Percentiles rank a stretch among this genome's conserved stretches.
Conservation (phyloP, 2,797 vertebrate genomes). For the Microhierax caerulescens region DNA sequence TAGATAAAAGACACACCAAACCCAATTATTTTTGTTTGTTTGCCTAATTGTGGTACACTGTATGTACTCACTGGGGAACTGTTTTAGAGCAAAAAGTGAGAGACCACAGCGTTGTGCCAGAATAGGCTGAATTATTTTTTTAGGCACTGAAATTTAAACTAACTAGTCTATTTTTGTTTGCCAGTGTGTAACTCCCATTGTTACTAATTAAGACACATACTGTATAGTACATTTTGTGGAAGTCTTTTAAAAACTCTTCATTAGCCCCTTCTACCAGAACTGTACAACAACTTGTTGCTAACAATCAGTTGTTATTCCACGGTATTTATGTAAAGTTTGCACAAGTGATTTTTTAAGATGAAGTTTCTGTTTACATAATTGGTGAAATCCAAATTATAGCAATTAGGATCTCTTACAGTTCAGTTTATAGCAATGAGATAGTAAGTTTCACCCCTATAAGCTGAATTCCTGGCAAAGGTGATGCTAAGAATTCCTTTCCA, state of each 20-base stretch:
- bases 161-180: not conserved
- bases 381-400: not conserved
- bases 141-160: not conserved
- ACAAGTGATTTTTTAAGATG: not conserved
- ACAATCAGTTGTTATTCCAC: not conserved
- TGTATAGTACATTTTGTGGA: not conserved
- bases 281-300: not conserved
- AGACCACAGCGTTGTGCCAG: not conserved
- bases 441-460: slow-evolving; percentile 23
- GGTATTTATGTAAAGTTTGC: not conserved
- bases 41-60: not conserved
- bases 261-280: not conserved
- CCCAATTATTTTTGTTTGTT: not conserved
- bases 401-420: slow-evolving; percentile 32
- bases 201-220: not conserved
- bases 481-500: slow-evolving; percentile 62
- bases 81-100: not conserved
- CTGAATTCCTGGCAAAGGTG: slow-evolving; percentile 58
- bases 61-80: not conserved
- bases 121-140: not conserved
- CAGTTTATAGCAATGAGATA: slow-evolving; percentile 39
- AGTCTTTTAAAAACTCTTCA: not conserved
- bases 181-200: not conserved
- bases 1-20: not conserved
- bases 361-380: not conserved